A percentile compares a stretch with the other conserved stretches of the same genome.
Conservation (phyloP, 2,113 vertebrate genomes). For the Chamaea fasciata region DNA sequence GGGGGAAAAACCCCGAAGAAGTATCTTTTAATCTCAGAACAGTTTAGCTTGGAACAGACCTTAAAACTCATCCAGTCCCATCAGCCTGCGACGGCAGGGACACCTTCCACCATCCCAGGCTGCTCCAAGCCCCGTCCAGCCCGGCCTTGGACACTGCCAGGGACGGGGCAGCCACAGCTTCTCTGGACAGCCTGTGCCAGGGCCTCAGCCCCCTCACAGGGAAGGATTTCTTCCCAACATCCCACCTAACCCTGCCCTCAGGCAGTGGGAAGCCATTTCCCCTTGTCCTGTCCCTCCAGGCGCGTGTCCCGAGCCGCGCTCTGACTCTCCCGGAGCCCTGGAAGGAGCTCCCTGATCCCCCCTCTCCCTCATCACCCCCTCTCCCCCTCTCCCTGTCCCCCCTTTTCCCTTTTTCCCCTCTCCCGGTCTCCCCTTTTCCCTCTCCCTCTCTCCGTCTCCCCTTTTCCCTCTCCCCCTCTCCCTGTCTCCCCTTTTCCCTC, state of each 20-base stretch:
- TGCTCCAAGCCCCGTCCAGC: neutral
- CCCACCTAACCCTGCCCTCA: fast-evolving
- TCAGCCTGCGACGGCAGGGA: neutral
- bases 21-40: neutral
- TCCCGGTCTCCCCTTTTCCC: too few relatives aligned
- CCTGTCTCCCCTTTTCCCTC: too few relatives aligned
- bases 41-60: neutral
- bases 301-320: too few relatives aligned
- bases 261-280: neutral
- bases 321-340: neutral
- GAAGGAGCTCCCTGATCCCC: neutral
- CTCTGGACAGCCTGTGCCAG: neutral
- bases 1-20: neutral
- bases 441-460: too few relatives aligned
- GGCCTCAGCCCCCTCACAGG: too few relatives aligned
- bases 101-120: neutral
- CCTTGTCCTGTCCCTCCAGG: neutral
- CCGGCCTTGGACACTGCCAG: neutral
- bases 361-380: too few relatives aligned
- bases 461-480: too few relatives aligned
- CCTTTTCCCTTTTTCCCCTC: too few relatives aligned
- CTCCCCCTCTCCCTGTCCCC: too few relatives aligned
- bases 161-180: neutral
- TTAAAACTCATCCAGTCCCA: neutral
- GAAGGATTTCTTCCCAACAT: neutral